Evolutionary conservation across 2,113 vertebrate species (phyloP).

Genomic region (Spea bombifrons): DNA sequence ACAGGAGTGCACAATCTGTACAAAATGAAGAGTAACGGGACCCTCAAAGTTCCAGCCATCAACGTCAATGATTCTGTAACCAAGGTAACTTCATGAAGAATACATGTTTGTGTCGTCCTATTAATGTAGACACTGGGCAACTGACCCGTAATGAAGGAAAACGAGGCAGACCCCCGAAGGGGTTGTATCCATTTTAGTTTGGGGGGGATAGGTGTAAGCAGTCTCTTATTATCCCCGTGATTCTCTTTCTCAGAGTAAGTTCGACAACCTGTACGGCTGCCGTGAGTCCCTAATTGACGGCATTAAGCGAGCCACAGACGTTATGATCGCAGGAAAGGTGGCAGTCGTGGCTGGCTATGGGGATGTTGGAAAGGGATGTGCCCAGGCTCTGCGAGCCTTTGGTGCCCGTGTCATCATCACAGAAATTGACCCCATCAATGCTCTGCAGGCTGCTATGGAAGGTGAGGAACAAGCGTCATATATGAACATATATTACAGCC

Average conservation of each 20-base stretch:
- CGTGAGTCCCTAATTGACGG: slow-evolving; percentile 96
- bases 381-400: slow-evolving; percentile 88
- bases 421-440: slow-evolving; percentile 94
- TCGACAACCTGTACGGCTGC: slow-evolving; percentile 98
- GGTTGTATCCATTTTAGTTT: no score
- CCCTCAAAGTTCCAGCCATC: slow-evolving; percentile 90
- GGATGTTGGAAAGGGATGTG: slow-evolving; percentile 94
- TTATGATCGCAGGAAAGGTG: slow-evolving; percentile 98
- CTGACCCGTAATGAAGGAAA: no score
- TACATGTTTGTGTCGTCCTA: no score
- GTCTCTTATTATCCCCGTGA: not conserved
- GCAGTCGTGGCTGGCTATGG: slow-evolving; percentile 94
- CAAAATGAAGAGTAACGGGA: slow-evolving; percentile 88
- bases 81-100: slow-evolving; percentile 71
- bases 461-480: slow-evolving; percentile 61
- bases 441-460: slow-evolving; percentile 96
- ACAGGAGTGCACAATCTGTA: slow-evolving; percentile 97
- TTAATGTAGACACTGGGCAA: no score
- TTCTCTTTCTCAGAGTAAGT: slow-evolving; percentile 80
- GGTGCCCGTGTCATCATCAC: slow-evolving; percentile 94
- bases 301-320: slow-evolving; percentile 94
- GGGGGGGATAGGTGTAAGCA: no score
- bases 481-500: no score
- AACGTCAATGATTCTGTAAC: slow-evolving; percentile 98
- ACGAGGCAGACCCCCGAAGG: no score